Evolutionary conservation across 2,888 invertebrate species (phyloP).

Genomic region (Macaria notata): DNA sequence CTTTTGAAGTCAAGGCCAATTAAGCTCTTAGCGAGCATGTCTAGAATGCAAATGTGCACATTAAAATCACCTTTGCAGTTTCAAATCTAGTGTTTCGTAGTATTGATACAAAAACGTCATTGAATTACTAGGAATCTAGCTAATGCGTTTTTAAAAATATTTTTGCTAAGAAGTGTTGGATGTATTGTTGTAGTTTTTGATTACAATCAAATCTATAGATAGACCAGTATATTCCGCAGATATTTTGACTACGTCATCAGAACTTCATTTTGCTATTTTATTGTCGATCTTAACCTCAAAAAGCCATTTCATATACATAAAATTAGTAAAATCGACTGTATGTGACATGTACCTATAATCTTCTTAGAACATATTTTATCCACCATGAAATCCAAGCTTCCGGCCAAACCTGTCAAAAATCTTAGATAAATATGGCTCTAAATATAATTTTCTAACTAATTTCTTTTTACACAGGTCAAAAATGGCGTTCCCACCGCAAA

Average conservation of each 20-base stretch:
- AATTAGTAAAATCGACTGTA: too few species aligned
- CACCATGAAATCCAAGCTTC: too few species aligned
- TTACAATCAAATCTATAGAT: too few species aligned
- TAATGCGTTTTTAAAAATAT: too few species aligned
- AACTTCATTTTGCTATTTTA: neutral
- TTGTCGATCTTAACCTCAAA: neutral
- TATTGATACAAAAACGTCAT: neutral
- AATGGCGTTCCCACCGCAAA: conserved; percentile 93
- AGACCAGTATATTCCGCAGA: too few species aligned
- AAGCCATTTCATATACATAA: neutral
- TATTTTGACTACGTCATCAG: too few species aligned
- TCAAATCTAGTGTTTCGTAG: neutral
- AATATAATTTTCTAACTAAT: neutral
- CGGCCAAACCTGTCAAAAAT: too few species aligned
- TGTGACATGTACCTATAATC: neutral
- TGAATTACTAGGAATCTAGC: too few species aligned
- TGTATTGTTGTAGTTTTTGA: too few species aligned
- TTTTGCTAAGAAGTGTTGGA: too few species aligned
- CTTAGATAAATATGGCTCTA: too few species aligned
- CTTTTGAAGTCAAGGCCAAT: conserved; percentile 7
- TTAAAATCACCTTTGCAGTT: neutral
- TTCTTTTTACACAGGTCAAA: conserved; percentile 81
- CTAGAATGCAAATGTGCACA: conserved; percentile 8
- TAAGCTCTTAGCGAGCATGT: neutral
- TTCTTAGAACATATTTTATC: neutral